Evolutionary conservation across 1,140 invertebrate species (phyloP), one percentile per base, ranked within the genome.

Genomic region (Nasonia longicornis): DNA sequence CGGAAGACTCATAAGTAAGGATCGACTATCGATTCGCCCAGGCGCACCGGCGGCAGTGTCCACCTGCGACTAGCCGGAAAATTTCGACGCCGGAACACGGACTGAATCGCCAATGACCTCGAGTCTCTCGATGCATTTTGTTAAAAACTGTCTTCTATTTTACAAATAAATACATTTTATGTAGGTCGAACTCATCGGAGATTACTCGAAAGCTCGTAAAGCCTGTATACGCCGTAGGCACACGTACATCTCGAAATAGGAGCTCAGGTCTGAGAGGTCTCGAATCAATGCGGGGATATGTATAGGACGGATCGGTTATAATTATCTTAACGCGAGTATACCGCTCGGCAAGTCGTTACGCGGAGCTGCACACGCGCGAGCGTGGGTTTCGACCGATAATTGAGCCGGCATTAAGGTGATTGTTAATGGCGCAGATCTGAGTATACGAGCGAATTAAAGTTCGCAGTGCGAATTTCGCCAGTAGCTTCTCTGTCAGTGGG

Each of bases 391-490:
- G 45, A 52, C 26, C 64, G 31, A 80, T 80, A 80, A 80, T 80
- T 69, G 79, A 67, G 73, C 79, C 58, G 71, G 14, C 29, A 74
- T 74, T 74, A 80, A 74, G 70, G 70, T 74, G 71, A 80, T 80
- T 80, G 78, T 74, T 80, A 74, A 80, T 73, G 52, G 77, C 67
- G 14, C 16, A 16, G 38, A 52, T 63, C 77, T 38, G 22, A 22
- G 31, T 48, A 22, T 79, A 79, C 26, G 48, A 35, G 10, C 31
- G 69, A 79, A 79, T 79, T 79, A 63, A 79, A 79, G 69, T 72
- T 70, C 67, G 67, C 22, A 58, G 52, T 2, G 22, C 26, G 45
- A 45, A 78, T 22, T 79, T 72, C 52, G 45, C 69, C 7, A 22
- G 26, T 42, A 31, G 48, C 11, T 22, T 42, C 8, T 64, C 0